Percentiles rank a stretch among this genome's conserved stretches.
These are phyloP conservation scores for Xestia sexstrigata DNA, from an alignment of 2,888 invertebrate species.

Conservation along the genomic window DNA sequence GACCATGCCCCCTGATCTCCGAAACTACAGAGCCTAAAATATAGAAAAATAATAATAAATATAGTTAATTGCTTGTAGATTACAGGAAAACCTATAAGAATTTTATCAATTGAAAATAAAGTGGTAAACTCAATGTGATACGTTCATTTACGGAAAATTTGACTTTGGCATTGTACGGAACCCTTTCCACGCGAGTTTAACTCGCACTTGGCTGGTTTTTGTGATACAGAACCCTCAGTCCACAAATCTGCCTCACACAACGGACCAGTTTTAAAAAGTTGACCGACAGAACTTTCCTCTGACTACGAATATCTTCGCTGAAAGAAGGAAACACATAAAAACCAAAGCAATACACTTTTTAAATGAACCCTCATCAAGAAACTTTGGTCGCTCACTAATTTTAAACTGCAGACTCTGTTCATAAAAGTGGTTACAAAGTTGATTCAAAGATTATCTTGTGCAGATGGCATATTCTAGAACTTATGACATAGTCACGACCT, in stretches of 20 bases:
- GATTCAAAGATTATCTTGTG: slow-evolving; percentile 20
- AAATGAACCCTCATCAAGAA: slow-evolving; percentile 16
- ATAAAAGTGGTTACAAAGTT: slow-evolving; percentile 28
- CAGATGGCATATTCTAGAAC: slow-evolving; percentile 16
- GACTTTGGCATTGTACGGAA: too few species aligned
- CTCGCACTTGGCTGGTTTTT: too few species aligned
- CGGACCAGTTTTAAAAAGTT: background rate
- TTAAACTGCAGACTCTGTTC: slow-evolving; percentile 11
- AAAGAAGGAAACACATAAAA: slow-evolving; percentile 4
- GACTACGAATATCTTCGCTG: background rate
- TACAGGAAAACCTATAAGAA: too few species aligned
- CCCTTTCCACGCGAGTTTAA: too few species aligned
- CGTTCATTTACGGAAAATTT: too few species aligned
- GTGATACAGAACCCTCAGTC: background rate
- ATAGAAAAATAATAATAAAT: too few species aligned
- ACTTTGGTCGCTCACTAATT: slow-evolving; percentile 11
- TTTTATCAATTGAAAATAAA: too few species aligned
- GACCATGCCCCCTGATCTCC: too few species aligned
- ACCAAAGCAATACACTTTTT: slow-evolving; percentile 10
- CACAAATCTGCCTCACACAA: background rate
- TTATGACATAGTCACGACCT: background rate
- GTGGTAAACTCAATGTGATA: too few species aligned
- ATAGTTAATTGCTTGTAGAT: too few species aligned
- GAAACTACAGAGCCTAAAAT: too few species aligned
- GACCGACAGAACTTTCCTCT: background rate